These are phyloP conservation scores for Hoplodrina ambigua DNA, from an alignment of 2,888 invertebrate species.

Conservation along the genomic window DNA sequence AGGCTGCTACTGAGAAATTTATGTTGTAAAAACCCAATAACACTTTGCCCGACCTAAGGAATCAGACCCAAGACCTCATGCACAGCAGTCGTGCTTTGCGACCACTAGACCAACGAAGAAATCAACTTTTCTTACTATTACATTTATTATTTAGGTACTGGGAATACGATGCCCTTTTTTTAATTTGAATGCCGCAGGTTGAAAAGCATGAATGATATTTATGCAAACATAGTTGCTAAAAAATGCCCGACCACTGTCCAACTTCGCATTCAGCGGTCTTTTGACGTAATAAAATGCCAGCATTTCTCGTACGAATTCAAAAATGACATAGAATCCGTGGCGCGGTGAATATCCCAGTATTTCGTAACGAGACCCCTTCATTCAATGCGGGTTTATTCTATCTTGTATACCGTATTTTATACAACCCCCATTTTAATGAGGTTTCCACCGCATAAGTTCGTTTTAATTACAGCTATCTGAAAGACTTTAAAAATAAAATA, in stretches of 20 bases:
- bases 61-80: no score
- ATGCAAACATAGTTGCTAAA: conserved; percentile 51
- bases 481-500: conserved; percentile 64
- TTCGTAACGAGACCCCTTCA: conserved; percentile 57
- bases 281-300: conserved; percentile 49
- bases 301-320: conserved; percentile 45
- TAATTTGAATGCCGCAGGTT: conserved; percentile 30
- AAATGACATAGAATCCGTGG: conserved; percentile 48
- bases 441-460: conserved; percentile 57
- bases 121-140: no score
- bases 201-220: conserved; percentile 51
- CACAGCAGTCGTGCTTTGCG: no score
- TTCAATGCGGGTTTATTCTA: conserved; percentile 60
- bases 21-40: no score
- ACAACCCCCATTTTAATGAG: conserved; percentile 66
- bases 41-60: no score
- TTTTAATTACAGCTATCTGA: conserved; percentile 69
- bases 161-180: conserved; percentile 13
- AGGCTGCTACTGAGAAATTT: no score
- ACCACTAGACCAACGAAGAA: no score
- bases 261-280: conserved; percentile 49
- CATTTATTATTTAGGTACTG: no score
- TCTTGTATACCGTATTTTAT: conserved; percentile 47
- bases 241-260: conserved; percentile 47
- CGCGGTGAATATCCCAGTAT: conserved; percentile 40